These are phyloP conservation scores for Glossophaga mutica DNA, from an alignment of 2,797 vertebrate genomes.

Conservation along the genomic window DNA sequence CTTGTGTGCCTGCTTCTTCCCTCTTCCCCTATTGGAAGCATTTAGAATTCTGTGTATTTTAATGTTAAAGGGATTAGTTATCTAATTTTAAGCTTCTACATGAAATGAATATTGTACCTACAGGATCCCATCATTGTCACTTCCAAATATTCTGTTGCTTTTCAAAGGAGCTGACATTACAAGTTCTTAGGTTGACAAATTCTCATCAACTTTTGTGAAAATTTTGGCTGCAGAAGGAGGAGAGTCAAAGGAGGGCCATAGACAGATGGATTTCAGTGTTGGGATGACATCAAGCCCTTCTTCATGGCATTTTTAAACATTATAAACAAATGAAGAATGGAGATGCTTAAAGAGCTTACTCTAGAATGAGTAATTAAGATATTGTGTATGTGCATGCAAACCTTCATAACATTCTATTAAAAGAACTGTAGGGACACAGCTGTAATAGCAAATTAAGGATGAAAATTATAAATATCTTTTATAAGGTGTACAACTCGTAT, in stretches of 20 bases:
- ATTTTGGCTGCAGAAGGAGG: constrained; percentile 55
- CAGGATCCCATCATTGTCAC: constrained; percentile 31
- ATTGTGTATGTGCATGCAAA: not conserved
- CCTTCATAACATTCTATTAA: not conserved
- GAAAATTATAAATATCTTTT: not conserved
- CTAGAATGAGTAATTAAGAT: constrained; percentile 39
- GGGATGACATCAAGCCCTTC: constrained; percentile 55
- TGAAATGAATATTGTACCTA: not conserved
- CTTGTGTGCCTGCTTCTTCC: not conserved
- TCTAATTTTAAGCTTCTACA: constrained; percentile 39
- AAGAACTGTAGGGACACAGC: not conserved
- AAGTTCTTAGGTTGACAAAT: constrained; percentile 55
- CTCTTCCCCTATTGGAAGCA: not conserved
- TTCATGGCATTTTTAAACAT: constrained; percentile 47
- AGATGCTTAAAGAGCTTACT: constrained; percentile 36
- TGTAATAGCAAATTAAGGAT: not conserved
- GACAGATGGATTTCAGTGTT: constrained; percentile 55
- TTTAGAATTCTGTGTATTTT: constrained; percentile 27
- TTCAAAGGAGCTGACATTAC: constrained; percentile 45
- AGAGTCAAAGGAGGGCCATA: constrained; percentile 48
- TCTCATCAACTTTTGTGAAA: constrained; percentile 49
- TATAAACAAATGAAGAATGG: constrained; percentile 43
- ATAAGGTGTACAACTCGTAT: not conserved
- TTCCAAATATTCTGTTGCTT: constrained; percentile 47
- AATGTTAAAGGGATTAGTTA: constrained; percentile 33